These are phyloP conservation scores for Plumapathes pennacea DNA, from an alignment of 92 coral and sea anemone species.

Conservation along the genomic window DNA sequence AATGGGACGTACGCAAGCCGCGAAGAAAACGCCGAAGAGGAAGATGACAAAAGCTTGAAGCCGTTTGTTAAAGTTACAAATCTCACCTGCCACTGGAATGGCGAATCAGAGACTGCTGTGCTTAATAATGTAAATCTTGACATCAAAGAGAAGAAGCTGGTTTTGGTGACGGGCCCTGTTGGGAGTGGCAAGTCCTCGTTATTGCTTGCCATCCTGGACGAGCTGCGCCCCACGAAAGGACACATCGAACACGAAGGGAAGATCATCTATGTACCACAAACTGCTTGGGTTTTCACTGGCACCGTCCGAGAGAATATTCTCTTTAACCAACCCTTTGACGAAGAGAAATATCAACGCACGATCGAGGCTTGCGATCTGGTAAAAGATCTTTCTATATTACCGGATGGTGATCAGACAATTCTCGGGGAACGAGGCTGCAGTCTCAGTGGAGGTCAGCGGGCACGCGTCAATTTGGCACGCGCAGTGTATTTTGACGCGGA, in stretches of 20 bases:
- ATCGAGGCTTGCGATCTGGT: slow-evolving; percentile 78
- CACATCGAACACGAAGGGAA: slow-evolving; percentile 46
- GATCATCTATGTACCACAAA: slow-evolving; percentile 80
- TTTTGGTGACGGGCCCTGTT: slow-evolving; percentile 79
- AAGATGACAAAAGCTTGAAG: slow-evolving; percentile 3
- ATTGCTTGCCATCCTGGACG: slow-evolving; percentile 69
- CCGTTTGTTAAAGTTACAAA: slow-evolving; percentile 34
- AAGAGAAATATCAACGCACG: slow-evolving; percentile 64
- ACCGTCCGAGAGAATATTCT: slow-evolving; percentile 74
- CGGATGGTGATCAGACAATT: slow-evolving; percentile 72
- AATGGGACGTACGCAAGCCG: slow-evolving; percentile 6
- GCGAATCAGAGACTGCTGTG: slow-evolving; percentile 68
- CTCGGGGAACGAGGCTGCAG: slow-evolving; percentile 87
- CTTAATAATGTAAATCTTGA: slow-evolving; percentile 64
- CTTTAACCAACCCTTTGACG: slow-evolving; percentile 74
- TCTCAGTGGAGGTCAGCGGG: slow-evolving; percentile 89
- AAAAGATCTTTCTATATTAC: slow-evolving; percentile 66
- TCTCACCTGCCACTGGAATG: slow-evolving; percentile 87
- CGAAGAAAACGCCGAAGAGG: slow-evolving; percentile 9
- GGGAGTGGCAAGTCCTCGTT: slow-evolving; percentile 86
- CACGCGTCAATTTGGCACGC: slow-evolving; percentile 90
- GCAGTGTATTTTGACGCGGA: slow-evolving; percentile 90
- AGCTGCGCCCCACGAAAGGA: slow-evolving; percentile 69
- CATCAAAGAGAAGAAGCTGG: slow-evolving; percentile 42
- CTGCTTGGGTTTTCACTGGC: slow-evolving; percentile 86